Base-by-base conservation (phyloP, 1,140 invertebrate genomes). In the Eupristina koningsbergeri region DNA sequence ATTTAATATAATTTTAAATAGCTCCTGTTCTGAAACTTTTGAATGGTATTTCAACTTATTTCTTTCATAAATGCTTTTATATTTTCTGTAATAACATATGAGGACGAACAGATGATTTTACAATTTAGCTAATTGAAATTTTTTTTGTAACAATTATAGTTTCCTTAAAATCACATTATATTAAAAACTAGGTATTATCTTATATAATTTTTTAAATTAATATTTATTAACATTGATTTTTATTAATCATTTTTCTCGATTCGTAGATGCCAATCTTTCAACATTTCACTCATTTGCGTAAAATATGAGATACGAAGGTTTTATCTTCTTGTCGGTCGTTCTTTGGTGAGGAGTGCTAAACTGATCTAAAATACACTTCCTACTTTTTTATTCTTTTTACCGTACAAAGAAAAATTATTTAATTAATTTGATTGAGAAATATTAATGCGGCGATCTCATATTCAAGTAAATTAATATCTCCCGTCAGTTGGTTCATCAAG, bases 361-460 rank as follows among this genome's bases (percentile, higher is more conserved):
- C 67, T 47, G 45, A 41, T 34, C 61, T 47, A 61, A 64, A 77
- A 61, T 61, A 2, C 53, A 41, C 19, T 22, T 26, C 29, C 29
- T 29, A n/a, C 31, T 61, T 7, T 36, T 29, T 39, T n/a, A n/a
- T 76, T 22, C n/a, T 58, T 78, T 81, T 45, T 41, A 34, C 71
- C 34, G 78, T 80, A 81, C 77, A 80, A 80, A 86, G 77, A 45
- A 87, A 89, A 90, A 90, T 90, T 90, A 92, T 91, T 92, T 91
- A 90, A 91, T 92, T 91, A 91, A 91, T 91, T 88, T 89, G 90
- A 92, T 91, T 91, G 88, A 90, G 89, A 91, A 84, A 92, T 89
- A 88, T 91, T 90, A 90, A 90, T 90, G 87, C 88, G 86, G 67
- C 76, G 82, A 84, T 85, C 88, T 88, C 84, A 87, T 85, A 88